phyloP scores from a whole-genome alignment of 2,113 vertebrate genomes.

The Melanocharis versteri region DNA sequence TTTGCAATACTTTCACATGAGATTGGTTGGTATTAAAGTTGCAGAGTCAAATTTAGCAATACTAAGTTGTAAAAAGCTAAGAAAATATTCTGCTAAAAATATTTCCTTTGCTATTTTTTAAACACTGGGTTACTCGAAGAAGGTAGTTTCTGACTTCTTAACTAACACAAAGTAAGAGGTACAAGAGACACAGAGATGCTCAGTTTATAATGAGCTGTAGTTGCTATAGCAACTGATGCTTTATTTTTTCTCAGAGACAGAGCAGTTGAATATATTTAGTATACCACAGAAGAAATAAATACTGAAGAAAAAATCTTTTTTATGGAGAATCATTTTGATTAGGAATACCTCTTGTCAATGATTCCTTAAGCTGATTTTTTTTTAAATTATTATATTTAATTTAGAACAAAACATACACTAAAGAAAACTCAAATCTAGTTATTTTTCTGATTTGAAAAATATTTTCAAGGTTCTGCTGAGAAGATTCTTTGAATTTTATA shows the following conservation, averaged over 20 bases:
- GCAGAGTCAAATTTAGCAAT: not conserved
- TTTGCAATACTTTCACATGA: not conserved
- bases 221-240: not conserved
- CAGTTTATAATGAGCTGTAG: not conserved
- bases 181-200: not conserved
- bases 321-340: not conserved
- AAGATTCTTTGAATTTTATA: not conserved
- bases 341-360: not conserved
- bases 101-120: not conserved
- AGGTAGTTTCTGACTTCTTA: not conserved
- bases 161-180: not conserved
- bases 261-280: not conserved
- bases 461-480: not conserved
- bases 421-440: not conserved
- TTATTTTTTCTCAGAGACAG: not conserved
- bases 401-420: not conserved
- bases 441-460: not conserved
- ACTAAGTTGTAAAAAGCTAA: not conserved
- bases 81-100: not conserved
- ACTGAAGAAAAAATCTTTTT: not conserved
- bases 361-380: not conserved
- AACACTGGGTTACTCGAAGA: not conserved
- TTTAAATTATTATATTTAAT: not conserved
- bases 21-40: not conserved
- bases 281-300: not conserved